Base-by-base conservation (phyloP, 30 jellyfish, hydroid and myxozoan species). In the Rhopilema esculentum region DNA sequence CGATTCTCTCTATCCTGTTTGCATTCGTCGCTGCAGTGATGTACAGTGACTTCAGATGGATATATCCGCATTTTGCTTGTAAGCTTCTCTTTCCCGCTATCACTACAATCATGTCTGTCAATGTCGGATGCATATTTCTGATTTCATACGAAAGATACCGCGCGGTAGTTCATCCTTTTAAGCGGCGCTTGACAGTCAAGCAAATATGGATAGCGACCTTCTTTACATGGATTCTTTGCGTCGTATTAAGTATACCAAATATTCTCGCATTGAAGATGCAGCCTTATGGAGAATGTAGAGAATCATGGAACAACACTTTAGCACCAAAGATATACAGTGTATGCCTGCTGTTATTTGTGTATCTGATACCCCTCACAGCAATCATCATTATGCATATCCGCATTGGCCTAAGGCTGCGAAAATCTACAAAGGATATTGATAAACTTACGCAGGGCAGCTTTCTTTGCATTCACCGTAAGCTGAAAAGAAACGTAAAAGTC, bases 81-180 rank as follows among this genome's bases (percentile, higher is more conserved):
- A 84, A 72, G 77, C 9, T 84, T 30, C 72, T 84, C 16, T 84
- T 51, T 78, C 92, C 92, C 26, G 27, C 76, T 0, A 49, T 84
- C 23, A 84, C 87, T 18, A 52, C 40, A 2, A 23, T 84, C 0
- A 84, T 66, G 86, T 40, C 92, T 9, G 92, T 84, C 27, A 84
- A 72, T 49, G 92, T 84, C 19, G 92, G 92, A 17, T 69, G 86
- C 27, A 84, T 84, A 17, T 76, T 84, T 9, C 19, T 72, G 4
- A 74, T 84, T 20, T 84, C 92, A 20, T 84, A 71, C 64, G 92
- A 84, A 66, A 64, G 92, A 21, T 84, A 71, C 87, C 62, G 87
- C 68, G 92, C 92, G 24, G 69, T 84, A 1, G 33, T 84, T 1
- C 81, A 84, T 28, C 92, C 92, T 4, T 84, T 84, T 62, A 52